phyloP scores from a whole-genome alignment of 2,888 invertebrate species.

The Scaptomyza reducta region DNA sequence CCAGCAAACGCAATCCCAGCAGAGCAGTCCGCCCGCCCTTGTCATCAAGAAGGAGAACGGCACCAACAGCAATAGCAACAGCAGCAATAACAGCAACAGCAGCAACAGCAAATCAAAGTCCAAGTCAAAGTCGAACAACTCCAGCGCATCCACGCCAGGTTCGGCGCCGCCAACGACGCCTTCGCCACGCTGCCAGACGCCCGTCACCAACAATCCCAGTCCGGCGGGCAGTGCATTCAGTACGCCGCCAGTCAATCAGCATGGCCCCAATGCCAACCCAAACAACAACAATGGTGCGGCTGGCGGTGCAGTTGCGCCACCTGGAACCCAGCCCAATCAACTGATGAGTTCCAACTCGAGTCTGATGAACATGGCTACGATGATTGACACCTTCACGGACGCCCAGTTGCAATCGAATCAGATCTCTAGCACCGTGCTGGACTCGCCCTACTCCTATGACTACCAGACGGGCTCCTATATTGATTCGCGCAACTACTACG shows the following conservation, averaged over 20 bases:
- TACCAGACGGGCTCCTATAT: slow-evolving; percentile 86
- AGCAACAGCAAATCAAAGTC: slow-evolving; percentile 73
- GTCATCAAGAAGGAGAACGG: slow-evolving; percentile 71
- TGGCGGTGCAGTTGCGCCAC: slow-evolving; percentile 38
- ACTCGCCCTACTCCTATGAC: slow-evolving; percentile 88
- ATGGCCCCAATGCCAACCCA: slow-evolving; percentile 55
- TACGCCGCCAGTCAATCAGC: slow-evolving; percentile 84
- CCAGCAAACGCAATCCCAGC: slow-evolving; percentile 52
- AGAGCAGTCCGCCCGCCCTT: slow-evolving; percentile 64
- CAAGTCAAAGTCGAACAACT: slow-evolving; percentile 78
- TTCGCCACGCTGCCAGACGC: slow-evolving; percentile 84
- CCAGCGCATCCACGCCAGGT: slow-evolving; percentile 73
- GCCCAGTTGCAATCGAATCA: slow-evolving; percentile 93
- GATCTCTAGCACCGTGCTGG: slow-evolving; percentile 92
- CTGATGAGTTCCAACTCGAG: slow-evolving; percentile 85
- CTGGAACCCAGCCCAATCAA: slow-evolving; percentile 82
- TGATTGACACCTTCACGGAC: slow-evolving; percentile 91
- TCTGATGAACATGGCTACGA: slow-evolving; percentile 89
- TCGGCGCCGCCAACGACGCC: slow-evolving; percentile 83
- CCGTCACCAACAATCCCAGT: slow-evolving; percentile 86
- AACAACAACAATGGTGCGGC: slow-evolving; percentile 37
- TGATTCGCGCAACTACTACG: slow-evolving; percentile 88
- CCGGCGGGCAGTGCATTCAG: slow-evolving; percentile 85
- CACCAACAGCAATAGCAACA: slow-evolving; percentile 42
- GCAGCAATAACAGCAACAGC: slow-evolving; percentile 39